phyloP scores from a whole-genome alignment of 2,888 invertebrate species.

The Thalpophila matura region DNA sequence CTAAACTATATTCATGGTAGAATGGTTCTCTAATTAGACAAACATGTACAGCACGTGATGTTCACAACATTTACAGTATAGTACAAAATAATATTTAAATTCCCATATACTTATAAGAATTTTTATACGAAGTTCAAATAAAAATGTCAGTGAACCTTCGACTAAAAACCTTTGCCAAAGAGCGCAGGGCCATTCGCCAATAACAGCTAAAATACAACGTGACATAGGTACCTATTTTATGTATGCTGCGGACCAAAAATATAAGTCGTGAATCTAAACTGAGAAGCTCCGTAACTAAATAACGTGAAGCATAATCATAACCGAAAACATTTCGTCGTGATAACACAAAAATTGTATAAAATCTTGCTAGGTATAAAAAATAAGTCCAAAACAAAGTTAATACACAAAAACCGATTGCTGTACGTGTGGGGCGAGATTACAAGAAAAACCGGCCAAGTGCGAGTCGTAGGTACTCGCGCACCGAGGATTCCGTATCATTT shows the following conservation, averaged over 20 bases:
- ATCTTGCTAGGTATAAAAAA: conserved; percentile 30
- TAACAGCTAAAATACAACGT: conserved; percentile 24
- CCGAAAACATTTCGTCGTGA: conserved; percentile 19
- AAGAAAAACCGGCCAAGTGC: too few species aligned
- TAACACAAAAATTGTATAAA: conserved; percentile 13
- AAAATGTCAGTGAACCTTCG: conserved; percentile 40
- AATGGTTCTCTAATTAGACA: conserved; percentile 18
- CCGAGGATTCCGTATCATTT: too few species aligned
- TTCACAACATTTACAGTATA: not conserved
- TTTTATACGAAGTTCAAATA: conserved; percentile 7
- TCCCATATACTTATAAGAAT: not conserved
- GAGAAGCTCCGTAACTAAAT: not conserved
- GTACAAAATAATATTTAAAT: not conserved
- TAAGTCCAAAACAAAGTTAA: conserved; percentile 43
- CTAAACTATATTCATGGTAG: conserved; percentile 20
- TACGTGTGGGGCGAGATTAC: conserved; percentile 66
- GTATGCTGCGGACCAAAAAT: conserved; percentile 8
- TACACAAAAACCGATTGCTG: conserved; percentile 65
- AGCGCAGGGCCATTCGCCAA: conserved; percentile 26
- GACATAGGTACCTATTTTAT: too few species aligned
- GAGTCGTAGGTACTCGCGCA: too few species aligned
- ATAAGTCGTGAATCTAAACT: conserved; percentile 17
- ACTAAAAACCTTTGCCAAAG: conserved; percentile 39
- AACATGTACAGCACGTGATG: not conserved
- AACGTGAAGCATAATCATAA: not conserved